Evolutionary conservation across 2,888 invertebrate species (phyloP).

Genomic region (Bhutanitis thaidina): DNA sequence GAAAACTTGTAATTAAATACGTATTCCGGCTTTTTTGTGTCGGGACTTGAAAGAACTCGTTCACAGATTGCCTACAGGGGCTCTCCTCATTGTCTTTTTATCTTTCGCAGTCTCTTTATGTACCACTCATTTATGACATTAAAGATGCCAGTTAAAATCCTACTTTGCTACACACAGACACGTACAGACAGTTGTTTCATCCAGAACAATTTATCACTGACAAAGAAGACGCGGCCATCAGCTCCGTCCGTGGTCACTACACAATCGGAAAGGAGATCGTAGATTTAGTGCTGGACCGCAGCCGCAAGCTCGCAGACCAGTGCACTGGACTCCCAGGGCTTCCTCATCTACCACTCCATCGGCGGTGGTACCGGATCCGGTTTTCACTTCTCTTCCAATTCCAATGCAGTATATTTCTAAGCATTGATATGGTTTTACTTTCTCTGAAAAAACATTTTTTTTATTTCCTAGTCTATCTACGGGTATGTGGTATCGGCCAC

Average conservation of each 20-base stretch:
- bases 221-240: slow-evolving; percentile 98
- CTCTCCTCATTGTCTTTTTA: neutral
- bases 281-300: slow-evolving; percentile 92
- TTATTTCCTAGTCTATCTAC: too few relatives aligned
- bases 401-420: too few relatives aligned
- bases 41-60: neutral
- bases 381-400: slow-evolving; percentile 96
- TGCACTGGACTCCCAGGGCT: slow-evolving; percentile 95
- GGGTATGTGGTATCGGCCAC: too few relatives aligned
- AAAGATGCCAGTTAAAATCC: neutral
- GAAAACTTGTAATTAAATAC: slow-evolving; percentile 10
- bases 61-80: neutral
- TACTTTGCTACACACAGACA: slow-evolving; percentile 83
- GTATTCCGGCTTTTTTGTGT: neutral
- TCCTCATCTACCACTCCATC: slow-evolving; percentile 97
- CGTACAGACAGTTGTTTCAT: slow-evolving; percentile 97
- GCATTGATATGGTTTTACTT: too few relatives aligned
- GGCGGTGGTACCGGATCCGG: slow-evolving; percentile 97
- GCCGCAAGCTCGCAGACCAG: slow-evolving; percentile 93
- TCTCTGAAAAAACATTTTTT: too few relatives aligned
- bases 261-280: slow-evolving; percentile 98
- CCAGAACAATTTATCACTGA: slow-evolving; percentile 98
- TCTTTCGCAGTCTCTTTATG: neutral
- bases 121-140: neutral
- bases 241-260: slow-evolving; percentile 98